phyloP scores from a whole-genome alignment of 2,888 invertebrate species.

The Volucella bombylans region DNA sequence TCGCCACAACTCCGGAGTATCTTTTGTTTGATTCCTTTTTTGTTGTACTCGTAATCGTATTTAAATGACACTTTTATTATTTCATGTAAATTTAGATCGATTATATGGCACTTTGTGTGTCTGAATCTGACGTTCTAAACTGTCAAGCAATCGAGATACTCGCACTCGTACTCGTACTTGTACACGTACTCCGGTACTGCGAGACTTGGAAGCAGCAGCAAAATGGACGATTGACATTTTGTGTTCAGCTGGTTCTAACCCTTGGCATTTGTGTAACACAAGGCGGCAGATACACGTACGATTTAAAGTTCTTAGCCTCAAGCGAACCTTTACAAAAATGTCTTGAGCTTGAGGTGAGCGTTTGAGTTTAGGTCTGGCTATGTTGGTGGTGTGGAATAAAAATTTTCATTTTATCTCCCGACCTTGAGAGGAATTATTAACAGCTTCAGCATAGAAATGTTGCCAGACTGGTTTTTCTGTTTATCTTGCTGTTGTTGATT shows the following conservation, averaged over 20 bases:
- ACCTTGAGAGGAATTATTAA: conserved; percentile 71
- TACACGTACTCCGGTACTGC: too few species aligned
- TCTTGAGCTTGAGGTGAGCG: conserved; percentile 18
- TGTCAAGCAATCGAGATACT: too few species aligned
- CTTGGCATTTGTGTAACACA: conserved; percentile 68
- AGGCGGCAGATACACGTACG: conserved; percentile 61
- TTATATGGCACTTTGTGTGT: not conserved
- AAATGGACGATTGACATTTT: conserved; percentile 52
- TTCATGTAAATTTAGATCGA: conserved; percentile 33
- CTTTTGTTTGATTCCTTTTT: conserved; percentile 4
- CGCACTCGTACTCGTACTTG: too few species aligned
- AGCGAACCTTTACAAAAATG: conserved; percentile 39
- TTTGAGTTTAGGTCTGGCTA: not conserved
- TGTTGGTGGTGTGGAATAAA: conserved; percentile 14
- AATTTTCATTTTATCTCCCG: conserved; percentile 58
- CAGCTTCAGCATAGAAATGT: conserved; percentile 68
- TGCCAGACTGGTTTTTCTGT: conserved; percentile 65
- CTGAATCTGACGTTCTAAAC: too few species aligned
- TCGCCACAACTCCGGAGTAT: not conserved
- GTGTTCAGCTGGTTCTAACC: conserved; percentile 36
- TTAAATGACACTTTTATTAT: conserved; percentile 41
- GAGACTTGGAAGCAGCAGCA: not conserved
- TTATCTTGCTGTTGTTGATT: conserved; percentile 22
- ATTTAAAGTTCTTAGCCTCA: conserved; percentile 41
- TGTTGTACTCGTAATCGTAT: not conserved